These are phyloP conservation scores for Zaprionus lachaisei DNA, from an alignment of 1,140 invertebrate genomes.

Conservation along the genomic window DNA sequence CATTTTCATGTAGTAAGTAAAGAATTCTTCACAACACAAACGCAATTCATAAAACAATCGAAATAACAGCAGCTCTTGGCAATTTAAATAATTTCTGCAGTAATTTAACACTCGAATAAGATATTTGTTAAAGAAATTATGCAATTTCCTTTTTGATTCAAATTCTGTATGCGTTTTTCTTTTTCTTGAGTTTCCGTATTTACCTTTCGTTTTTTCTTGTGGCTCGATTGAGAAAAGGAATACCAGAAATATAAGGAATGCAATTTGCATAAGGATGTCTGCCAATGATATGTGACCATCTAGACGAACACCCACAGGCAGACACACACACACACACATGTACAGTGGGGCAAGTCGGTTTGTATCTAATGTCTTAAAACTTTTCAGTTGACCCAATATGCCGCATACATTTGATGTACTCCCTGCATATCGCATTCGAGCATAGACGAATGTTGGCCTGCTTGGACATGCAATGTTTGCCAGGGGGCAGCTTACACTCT, in stretches of 20 bases:
- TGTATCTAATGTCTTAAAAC: constrained; percentile 45
- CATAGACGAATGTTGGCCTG: constrained; percentile 35
- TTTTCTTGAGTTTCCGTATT: background rate
- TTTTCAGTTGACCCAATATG: constrained; percentile 60
- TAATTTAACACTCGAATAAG: background rate
- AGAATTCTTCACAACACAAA: background rate
- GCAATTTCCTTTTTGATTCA: background rate
- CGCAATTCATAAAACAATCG: background rate
- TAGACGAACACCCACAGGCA: background rate
- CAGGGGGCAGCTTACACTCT: constrained; percentile 31
- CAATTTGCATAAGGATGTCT: constrained; percentile 37
- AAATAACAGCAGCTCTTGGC: background rate
- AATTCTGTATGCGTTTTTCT: background rate
- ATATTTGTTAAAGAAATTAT: constrained; percentile 3
- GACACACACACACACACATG: background rate
- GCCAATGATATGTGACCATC: constrained; percentile 17
- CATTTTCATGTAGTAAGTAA: background rate
- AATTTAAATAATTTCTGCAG: background rate
- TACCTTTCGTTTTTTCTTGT: background rate
- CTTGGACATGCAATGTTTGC: constrained; percentile 67
- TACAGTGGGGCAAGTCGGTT: background rate
- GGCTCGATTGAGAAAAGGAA: constrained; percentile 14
- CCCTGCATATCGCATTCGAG: constrained; percentile 21
- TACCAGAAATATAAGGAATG: constrained; percentile 20
- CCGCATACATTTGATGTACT: constrained; percentile 51